Conservation (phyloP, 92 coral and sea anemone species). For the Desmophyllum pertusum region DNA sequence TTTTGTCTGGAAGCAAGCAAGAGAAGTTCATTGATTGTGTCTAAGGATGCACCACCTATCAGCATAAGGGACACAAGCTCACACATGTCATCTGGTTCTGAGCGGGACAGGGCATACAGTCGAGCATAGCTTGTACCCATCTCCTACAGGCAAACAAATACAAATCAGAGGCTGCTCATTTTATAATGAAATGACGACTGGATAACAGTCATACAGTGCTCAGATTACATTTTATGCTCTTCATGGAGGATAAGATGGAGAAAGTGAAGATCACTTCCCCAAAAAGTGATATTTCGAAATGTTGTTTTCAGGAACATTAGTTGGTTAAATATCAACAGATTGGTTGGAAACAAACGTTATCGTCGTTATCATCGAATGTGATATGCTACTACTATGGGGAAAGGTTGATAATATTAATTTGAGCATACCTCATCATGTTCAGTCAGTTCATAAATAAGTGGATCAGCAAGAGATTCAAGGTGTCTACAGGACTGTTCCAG, state of each 20-base stretch:
- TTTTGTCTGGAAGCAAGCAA: conserved; percentile 80
- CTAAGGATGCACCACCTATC: conserved; percentile 74
- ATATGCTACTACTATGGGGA: too few relatives aligned
- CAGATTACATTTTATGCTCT: not conserved
- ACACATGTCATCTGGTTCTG: conserved; percentile 74
- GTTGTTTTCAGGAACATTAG: not conserved
- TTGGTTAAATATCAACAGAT: not conserved
- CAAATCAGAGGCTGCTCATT: too few relatives aligned
- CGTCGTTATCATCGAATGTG: too few relatives aligned
- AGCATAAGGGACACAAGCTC: conserved; percentile 71
- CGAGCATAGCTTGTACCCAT: conserved; percentile 70
- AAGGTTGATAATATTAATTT: too few relatives aligned
- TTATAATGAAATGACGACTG: not conserved
- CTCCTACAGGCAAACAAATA: conserved; percentile 48
- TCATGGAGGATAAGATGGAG: not conserved
- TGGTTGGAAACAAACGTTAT: not conserved
- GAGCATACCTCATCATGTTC: conserved; percentile 85
- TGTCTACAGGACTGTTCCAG: conserved; percentile 90
- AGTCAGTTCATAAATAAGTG: conserved; percentile 71
- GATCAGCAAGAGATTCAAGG: conserved; percentile 83
- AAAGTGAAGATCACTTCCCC: not conserved
- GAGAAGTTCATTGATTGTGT: conserved; percentile 69
- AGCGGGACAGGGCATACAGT: conserved; percentile 84
- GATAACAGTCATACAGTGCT: too few relatives aligned
- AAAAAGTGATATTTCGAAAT: not conserved